Evolutionary conservation across 1,140 invertebrate genomes (phyloP), one percentile per base, ranked within the genome.

Genomic region (Dendroctonus valens): DNA sequence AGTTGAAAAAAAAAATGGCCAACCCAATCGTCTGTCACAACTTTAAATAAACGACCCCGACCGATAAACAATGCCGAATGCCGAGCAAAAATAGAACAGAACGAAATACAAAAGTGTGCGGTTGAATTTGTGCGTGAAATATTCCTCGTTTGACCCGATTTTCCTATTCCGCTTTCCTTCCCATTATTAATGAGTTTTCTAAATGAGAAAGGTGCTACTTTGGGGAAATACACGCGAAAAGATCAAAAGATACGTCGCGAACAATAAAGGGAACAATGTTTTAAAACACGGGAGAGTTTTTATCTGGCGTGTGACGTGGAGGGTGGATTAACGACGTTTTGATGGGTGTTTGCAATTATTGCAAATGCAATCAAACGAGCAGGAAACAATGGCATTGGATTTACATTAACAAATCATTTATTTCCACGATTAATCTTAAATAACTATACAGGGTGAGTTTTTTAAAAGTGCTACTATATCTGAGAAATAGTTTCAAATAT

Each of bases 1-100:
- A 55, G 26, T 26, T n/a, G n/a, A n/a, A n/a, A 41, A 55, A 40
- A 55, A 55, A 55, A 55, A 55, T 41, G 26, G 26, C 26, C 37
- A 55, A 55, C 53, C 53, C 37, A 55, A 55, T 55, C 53, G 53
- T 37, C 53, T 55, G 53, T 55, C 53, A 55, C 53, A 55, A 55
- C 53, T 55, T 55, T 55, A 55, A 55, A 55, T 55, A 55, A 55
- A 55, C 53, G 53, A 55, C 53, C 50, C n/a, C 26, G 26, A 26
- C 26, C 42, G 53, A 55, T 55, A 55, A 55, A 55, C 53, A 55
- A 55, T 55, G 53, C 53, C 53, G 53, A 55, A 55, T 46, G 42
- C 12, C 50, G 11, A 26, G 26, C 41, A 55, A 55, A 55, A 55
- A 55, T 55, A 55, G 53, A 55, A 41, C 5, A 26, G 26, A n/a